These are phyloP conservation scores for Copsychus sechellarum DNA, from an alignment of 2,113 vertebrate genomes.

Conservation along the genomic window DNA sequence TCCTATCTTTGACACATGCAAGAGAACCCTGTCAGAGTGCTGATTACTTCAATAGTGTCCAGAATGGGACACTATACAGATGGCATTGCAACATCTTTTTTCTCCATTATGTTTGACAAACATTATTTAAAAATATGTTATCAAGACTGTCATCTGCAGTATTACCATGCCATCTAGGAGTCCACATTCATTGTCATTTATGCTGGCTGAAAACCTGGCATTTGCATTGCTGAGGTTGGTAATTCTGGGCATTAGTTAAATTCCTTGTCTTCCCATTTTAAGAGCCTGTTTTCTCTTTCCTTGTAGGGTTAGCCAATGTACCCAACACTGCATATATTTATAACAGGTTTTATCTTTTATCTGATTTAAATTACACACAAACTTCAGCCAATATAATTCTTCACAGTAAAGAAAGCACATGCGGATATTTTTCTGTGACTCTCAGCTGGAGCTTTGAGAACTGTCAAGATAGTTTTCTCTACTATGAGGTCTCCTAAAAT, in stretches of 20 bases:
- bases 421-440: neutral
- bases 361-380: neutral
- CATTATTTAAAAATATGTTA: neutral
- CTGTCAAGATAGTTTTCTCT: neutral
- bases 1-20: fast-evolving
- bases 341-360: neutral
- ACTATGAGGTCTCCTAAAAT: neutral
- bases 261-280: neutral
- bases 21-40: neutral
- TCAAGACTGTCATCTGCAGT: neutral
- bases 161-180: neutral
- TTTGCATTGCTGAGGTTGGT: neutral
- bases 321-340: neutral
- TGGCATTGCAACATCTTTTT: neutral
- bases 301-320: neutral
- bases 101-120: neutral
- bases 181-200: neutral
- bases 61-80: neutral
- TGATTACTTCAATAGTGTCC: neutral
- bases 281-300: neutral
- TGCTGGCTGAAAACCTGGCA: neutral
- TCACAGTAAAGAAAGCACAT: neutral
- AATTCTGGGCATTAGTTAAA: neutral
- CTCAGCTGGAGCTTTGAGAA: neutral
- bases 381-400: neutral